Base-by-base conservation (phyloP, 2,888 invertebrate genomes). In the Napeogenes inachia region DNA sequence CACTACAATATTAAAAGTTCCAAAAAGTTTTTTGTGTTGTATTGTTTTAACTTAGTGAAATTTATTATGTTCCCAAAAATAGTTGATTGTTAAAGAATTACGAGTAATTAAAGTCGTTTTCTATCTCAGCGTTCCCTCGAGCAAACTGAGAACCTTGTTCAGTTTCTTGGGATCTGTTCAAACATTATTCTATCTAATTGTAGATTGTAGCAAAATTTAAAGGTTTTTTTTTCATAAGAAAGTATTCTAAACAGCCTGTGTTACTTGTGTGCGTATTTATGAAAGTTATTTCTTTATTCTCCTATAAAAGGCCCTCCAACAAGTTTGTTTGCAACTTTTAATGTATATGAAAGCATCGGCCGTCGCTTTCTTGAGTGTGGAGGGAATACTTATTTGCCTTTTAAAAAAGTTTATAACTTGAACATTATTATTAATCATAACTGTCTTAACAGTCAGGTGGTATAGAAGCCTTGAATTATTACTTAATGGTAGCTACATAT, bases 261-360 rank as follows among this genome's bases (percentile, higher is more conserved):
- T 71, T 71, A 73, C 71, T 73, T 71, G 72, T 67, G 55, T 62
- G 57, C 58, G 62, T 62, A 62, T 74, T 73, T 71, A 71, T 70
- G 68, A 64, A 74, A 75, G 69, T 74, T 74, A 71, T 73, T 68
- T 70, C 75, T 75, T 74, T 74, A 72, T 73, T 72, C 71, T 65
- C 67, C 54, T 68, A 73, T 74, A 75, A 76, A 76, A 74, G 75
- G 69, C 72, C 73, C 71, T 72, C 72, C 70, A 70, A 71, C 70
- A 75, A 76, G 71, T 75, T 78, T 75, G 67, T 70, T 70, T 65
- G 67, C 64, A 81, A 81, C 77, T 82, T 81, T 83, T 82, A 80
- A 80, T 80, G 79, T 81, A 72, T 75, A 80, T 82, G 76, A 79
- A 79, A 80, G 80, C 78, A 71, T 73, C 71, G 68, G 71, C 71